These are phyloP conservation scores for Amyelois transitella DNA, from an alignment of 1,140 invertebrate species.

Conservation along the genomic window DNA sequence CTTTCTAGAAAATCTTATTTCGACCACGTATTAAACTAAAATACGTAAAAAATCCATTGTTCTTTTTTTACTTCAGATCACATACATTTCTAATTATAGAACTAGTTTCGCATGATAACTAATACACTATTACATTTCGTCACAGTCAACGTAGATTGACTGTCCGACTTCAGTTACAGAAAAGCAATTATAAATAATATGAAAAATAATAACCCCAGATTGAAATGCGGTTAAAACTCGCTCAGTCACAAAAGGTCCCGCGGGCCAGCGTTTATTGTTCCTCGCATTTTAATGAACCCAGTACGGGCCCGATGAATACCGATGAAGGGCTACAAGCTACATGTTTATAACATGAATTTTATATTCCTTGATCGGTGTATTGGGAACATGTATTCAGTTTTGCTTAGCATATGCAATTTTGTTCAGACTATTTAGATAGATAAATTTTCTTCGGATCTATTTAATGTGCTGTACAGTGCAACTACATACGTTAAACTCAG, in stretches of 20 bases:
- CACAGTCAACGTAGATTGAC: not conserved
- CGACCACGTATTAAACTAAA: too few relatives aligned
- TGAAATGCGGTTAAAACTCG: constrained; percentile 54
- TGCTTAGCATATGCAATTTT: not conserved
- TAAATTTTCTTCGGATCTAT: too few relatives aligned
- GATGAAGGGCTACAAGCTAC: constrained; percentile 26
- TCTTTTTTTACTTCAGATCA: too few relatives aligned
- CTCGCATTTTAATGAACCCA: constrained; percentile 64
- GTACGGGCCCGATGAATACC: constrained; percentile 46
- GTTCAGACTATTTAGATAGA: too few relatives aligned
- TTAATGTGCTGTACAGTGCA: too few relatives aligned
- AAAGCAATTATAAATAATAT: constrained; percentile 27
- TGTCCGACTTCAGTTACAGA: not conserved
- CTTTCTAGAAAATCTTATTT: not conserved
- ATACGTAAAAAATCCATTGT: too few relatives aligned
- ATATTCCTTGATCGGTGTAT: not conserved
- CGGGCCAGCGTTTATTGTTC: constrained; percentile 52
- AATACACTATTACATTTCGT: too few relatives aligned
- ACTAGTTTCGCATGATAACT: too few relatives aligned
- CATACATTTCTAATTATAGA: too few relatives aligned
- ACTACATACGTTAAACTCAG: too few relatives aligned
- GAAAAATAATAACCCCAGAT: constrained; percentile 47
- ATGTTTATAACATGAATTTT: constrained; percentile 8
- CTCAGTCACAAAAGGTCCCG: constrained; percentile 41
- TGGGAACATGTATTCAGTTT: not conserved